Conservation (phyloP, 2,113 vertebrate genomes). For the Cinclus mexicanus region DNA sequence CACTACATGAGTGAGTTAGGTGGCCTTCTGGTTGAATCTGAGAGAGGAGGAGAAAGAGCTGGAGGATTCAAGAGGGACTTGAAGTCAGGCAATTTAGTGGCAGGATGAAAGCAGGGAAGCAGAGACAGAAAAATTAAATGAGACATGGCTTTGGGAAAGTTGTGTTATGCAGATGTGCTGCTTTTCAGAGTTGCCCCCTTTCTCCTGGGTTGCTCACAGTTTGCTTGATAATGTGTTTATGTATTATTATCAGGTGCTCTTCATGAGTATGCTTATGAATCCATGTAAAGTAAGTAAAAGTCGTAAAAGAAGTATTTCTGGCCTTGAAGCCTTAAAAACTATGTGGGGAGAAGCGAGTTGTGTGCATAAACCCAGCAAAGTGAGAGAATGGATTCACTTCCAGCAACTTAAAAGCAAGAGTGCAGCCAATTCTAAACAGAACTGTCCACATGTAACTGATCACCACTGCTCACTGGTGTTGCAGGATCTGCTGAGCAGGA, state of each 20-base stretch:
- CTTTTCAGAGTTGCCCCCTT: background rate
- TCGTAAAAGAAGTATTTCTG: background rate
- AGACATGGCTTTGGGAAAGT: background rate
- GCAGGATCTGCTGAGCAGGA: background rate
- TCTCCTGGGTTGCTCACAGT: background rate
- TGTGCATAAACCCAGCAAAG: background rate
- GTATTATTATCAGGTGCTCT: background rate
- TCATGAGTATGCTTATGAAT: background rate
- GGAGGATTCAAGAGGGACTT: background rate
- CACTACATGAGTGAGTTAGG: background rate
- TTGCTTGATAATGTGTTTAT: background rate
- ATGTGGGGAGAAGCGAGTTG: background rate
- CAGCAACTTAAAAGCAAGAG: background rate
- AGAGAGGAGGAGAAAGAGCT: background rate
- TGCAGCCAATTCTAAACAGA: background rate
- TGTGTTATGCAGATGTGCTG: background rate
- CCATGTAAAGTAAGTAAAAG: constrained; percentile 4
- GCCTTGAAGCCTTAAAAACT: background rate
- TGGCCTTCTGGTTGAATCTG: background rate
- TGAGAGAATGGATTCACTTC: background rate
- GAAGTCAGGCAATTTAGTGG: background rate
- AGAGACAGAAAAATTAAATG: background rate
- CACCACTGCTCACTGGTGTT: background rate
- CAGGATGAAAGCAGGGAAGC: background rate
- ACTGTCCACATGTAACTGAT: background rate